Evolutionary conservation across 2,888 invertebrate species (phyloP).

Genomic region (Alloscopus bannaensis): DNA sequence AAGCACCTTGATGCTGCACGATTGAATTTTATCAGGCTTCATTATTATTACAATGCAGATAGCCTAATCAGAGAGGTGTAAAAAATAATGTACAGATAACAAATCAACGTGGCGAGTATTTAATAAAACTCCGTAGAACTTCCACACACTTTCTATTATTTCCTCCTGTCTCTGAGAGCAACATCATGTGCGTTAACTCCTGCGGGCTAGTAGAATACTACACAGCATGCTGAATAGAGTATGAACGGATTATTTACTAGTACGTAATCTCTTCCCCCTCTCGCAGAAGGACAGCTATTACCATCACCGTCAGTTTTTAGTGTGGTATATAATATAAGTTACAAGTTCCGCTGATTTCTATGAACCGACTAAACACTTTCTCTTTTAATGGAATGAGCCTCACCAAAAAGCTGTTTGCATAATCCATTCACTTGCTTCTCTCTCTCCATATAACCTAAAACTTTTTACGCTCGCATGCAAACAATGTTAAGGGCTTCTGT

Average conservation of each 20-base stretch:
- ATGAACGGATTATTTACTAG: slow-evolving; percentile 15
- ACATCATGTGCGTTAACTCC: slow-evolving; percentile 6
- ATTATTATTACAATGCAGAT: slow-evolving; percentile 18
- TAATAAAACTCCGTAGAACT: slow-evolving; percentile 25
- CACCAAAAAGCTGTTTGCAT: slow-evolving; percentile 37
- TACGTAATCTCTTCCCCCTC: slow-evolving; percentile 12
- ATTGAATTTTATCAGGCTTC: no score
- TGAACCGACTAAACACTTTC: slow-evolving; percentile 27
- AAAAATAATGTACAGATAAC: slow-evolving; percentile 3
- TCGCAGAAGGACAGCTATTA: no score
- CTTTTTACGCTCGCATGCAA: no score
- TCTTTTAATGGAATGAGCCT: slow-evolving; percentile 53
- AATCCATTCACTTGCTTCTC: slow-evolving; percentile 39
- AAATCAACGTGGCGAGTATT: slow-evolving; percentile 16
- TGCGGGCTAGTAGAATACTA: not conserved
- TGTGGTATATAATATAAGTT: not conserved
- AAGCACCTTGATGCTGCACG: no score
- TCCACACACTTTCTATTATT: slow-evolving; percentile 30
- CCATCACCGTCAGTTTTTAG: slow-evolving; percentile 22
- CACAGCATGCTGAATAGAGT: not conserved
- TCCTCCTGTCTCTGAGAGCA: not conserved
- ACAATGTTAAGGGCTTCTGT: no score
- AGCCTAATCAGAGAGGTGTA: slow-evolving; percentile 9
- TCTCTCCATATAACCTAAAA: slow-evolving; percentile 20
- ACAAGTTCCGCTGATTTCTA: slow-evolving; percentile 30